These are phyloP conservation scores for Geophilus truncorum DNA, from an alignment of 2,888 invertebrate species.

Conservation along the genomic window DNA sequence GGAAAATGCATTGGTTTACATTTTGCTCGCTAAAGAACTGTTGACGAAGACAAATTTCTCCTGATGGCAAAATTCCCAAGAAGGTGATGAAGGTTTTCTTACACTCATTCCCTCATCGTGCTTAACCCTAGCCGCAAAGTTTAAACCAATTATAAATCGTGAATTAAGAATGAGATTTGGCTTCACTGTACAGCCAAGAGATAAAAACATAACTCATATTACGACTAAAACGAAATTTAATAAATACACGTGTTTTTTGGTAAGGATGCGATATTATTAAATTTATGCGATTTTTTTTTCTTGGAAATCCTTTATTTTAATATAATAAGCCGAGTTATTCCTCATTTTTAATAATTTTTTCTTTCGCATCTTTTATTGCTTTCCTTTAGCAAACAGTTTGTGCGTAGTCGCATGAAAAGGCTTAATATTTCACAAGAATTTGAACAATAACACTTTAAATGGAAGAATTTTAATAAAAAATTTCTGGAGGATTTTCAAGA, in stretches of 20 bases:
- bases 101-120: not conserved
- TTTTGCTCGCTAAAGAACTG: not conserved
- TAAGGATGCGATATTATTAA: not conserved
- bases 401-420: not conserved
- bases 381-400: not conserved
- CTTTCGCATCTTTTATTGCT: not conserved
- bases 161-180: not conserved
- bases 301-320: too few relatives aligned
- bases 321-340: not conserved
- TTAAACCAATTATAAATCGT: not conserved
- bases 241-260: not conserved
- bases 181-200: too few relatives aligned
- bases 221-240: too few relatives aligned
- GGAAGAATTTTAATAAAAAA: not conserved
- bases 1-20: not conserved
- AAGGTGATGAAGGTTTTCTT: not conserved
- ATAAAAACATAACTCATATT: too few relatives aligned
- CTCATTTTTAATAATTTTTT: not conserved
- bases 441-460: not conserved
- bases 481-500: not conserved
- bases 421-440: not conserved
- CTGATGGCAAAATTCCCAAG: not conserved
- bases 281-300: not conserved
- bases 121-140: not conserved
- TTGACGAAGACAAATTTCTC: not conserved